Evolutionary conservation across 2,888 invertebrate genomes (phyloP), one percentile per base, ranked within the genome.

Genomic region (Tetrapedia diversipes): DNA sequence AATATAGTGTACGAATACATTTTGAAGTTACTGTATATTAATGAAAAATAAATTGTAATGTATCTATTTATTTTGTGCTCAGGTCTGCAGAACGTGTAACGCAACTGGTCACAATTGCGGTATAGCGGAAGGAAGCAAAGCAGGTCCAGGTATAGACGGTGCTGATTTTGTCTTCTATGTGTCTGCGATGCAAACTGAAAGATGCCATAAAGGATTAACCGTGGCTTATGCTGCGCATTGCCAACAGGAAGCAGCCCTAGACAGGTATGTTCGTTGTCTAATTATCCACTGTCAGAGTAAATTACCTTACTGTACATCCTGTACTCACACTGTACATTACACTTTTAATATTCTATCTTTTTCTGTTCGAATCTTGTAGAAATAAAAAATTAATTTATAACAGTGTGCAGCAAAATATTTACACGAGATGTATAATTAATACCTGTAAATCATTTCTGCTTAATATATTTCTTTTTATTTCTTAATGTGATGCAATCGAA

Each of bases 151-250:
- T 3, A 95, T 97, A 19, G 93, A 94, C 65, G 95, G 96, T 83
- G 96, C 98, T 0, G 99, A 99, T 92, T 99, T 99, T 92, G 96
- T 99, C 1, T 95, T 99, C 82, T 99, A 99, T 92, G 98, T 99
- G 8, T 98, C 98, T 6, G 98, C 99, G 0, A 95, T 97, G 89
- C 96, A 98, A 91, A 98, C 98, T 0, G 96, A 96, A 86, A 93
- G 98, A n/a, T 99, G 99, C 91, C 95, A 95, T 79, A 95, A 97
- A 84, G 97, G 97, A 0, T 93, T 96, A 78, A 98, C 99, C 0
- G 98, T 99, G 1, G 99, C 99, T 0, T 99, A 99, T 92, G 99
- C 99, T 0, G 98, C 99, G 0, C 99, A 99, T 91, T 99, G 99
- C 88, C 99, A 99, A 91, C 98, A 98, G 91, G 99, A 99, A 92